Conservation (phyloP, 2,113 vertebrate species). For the Conger conger region DNA sequence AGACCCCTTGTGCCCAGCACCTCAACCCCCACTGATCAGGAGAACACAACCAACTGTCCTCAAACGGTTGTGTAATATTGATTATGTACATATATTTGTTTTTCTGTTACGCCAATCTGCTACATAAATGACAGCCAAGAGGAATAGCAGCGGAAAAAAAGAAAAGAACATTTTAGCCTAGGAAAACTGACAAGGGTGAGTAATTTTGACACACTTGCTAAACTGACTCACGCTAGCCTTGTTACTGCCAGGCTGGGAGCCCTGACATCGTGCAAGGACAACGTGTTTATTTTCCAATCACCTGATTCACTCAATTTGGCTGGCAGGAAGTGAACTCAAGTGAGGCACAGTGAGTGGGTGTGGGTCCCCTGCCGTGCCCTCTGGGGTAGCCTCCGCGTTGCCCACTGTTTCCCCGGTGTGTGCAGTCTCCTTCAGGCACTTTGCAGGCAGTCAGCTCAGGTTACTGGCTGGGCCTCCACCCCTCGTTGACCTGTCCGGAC, state of each 20-base stretch:
- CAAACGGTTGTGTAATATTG: background rate
- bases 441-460: constrained; percentile 32
- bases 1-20: background rate
- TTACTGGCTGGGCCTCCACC: constrained; percentile 21
- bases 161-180: constrained; percentile 66
- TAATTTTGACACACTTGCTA: constrained; percentile 55
- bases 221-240: constrained; percentile 41
- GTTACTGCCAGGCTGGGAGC: constrained; percentile 15
- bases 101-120: constrained; percentile 52
- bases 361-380: background rate
- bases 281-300: background rate
- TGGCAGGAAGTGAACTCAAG: constrained; percentile 11
- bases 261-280: background rate
- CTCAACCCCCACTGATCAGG: no score
- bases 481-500: constrained; percentile 23
- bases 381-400: constrained; percentile 11
- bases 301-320: background rate
- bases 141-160: constrained; percentile 68
- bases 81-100: constrained; percentile 13
- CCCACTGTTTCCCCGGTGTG: background rate
- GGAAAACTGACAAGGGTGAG: constrained; percentile 66
- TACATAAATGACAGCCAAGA: constrained; percentile 63
- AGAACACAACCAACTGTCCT: background rate
- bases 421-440: constrained; percentile 20
- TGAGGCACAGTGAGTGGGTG: background rate